Base-by-base conservation (phyloP, 2,888 invertebrate species). In the Zonitis immaculata region DNA sequence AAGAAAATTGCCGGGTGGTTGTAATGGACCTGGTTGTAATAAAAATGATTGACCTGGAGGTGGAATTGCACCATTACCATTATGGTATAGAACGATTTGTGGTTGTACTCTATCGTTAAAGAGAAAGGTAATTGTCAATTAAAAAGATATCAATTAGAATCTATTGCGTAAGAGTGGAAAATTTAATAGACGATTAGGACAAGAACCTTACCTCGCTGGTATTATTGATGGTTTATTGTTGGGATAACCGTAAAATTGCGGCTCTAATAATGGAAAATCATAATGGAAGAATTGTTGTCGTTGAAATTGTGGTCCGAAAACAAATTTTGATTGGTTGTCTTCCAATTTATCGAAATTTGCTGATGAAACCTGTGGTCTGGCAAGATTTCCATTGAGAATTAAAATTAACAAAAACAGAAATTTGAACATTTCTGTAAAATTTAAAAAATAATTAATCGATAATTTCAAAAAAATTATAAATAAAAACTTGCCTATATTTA, bases 41-140 rank as follows among this genome's bases (percentile, higher is more conserved):
- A 74, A 61, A 54, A 74, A 73, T 7, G 72, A 73, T 52, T 73
- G 73, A 7, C 70, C 71, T 47, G 70, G 70, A 3, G 65, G 65
- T 6, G 63, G 59, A 14, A 32, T 14, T 14, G 32, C 32, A 32
- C 32, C 32, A 14, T 32, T 32, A 12, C 51, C 61, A 8, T 64
- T 66, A 4, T 68, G 67, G 59, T 71, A 73, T 20, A 72, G 54
- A 4, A 74, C 55, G 6, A 74, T 62, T 54, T 72, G 74, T 0
- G 73, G 73, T 59, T 73, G 73, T n/a, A 67, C 54, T 52, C 72
- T 71, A 61, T 46, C 61, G 55, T 26, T 32, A 44, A 32, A 32
- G 32, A 14, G 32, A 32, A 32, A 32, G 32, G 32, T 32, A 11
- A 27, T 27, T 11, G 11, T 25, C 25, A 6, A 6, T 5, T 5